phyloP scores from a whole-genome alignment of 2,113 vertebrate species.

The Porphyrio hochstetteri region DNA sequence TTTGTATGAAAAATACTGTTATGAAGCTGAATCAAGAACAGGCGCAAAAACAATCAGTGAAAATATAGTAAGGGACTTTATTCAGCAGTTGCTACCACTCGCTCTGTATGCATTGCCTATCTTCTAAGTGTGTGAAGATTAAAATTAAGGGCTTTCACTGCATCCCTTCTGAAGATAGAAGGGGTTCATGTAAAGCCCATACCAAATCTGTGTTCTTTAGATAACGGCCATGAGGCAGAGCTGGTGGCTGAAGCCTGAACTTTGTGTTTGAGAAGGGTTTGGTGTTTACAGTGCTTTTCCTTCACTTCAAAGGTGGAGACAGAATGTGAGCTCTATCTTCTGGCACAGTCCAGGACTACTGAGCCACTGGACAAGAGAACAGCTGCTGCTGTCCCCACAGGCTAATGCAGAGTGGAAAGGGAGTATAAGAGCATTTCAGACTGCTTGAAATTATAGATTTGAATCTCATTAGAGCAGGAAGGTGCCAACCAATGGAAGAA shows the following conservation, averaged over 20 bases:
- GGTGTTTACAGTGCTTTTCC: not conserved
- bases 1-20: not conserved
- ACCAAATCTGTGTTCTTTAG: not conserved
- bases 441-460: not conserved
- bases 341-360: not conserved
- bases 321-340: not conserved
- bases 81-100: not conserved
- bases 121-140: not conserved
- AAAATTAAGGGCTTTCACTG: not conserved
- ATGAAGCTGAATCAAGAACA: not conserved
- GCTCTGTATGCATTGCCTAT: not conserved
- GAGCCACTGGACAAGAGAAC: not conserved
- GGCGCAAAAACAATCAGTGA: not conserved
- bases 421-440: not conserved
- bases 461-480: not conserved
- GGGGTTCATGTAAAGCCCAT: not conserved
- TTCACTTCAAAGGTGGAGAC: not conserved
- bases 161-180: not conserved
- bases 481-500: not conserved
- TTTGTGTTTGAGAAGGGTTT: not conserved
- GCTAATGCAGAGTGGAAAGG: not conserved
- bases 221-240: not conserved
- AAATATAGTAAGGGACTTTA: not conserved
- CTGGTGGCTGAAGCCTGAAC: not conserved
- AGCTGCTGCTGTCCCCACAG: not conserved